Base-by-base conservation (phyloP, 2,113 vertebrate genomes). In the Myocastor coypus region DNA sequence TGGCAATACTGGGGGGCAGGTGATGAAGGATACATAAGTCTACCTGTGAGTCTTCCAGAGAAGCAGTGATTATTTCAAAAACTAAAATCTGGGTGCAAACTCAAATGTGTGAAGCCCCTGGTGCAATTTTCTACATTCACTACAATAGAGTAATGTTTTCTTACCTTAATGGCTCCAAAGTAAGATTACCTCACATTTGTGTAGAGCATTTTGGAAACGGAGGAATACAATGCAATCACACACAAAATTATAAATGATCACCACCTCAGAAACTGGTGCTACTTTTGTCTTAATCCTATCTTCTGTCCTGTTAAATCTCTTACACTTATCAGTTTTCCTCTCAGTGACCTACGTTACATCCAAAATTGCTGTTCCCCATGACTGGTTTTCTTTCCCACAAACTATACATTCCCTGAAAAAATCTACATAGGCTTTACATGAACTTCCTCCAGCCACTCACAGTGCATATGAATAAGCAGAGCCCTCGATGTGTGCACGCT, bases 1-100 rank as follows among this genome's bases (percentile, higher is more conserved):
- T 40, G 7, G 9, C 61, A 87, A 26, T 22, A 34, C 0, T 82
- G 50, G 32, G 13, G 3, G 30, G 22, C 68, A 73, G n/a, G 64
- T 13, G 4, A 26, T 24, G 4, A 81, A 85, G 30, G 52, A 66
- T 37, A 84, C 61, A 83, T 0, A 81, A 40, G 1, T 86, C 61
- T 68, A 32, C 77, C 28, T 92, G 69, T 96, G 26, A 22, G 77
- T 84, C 52, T 63, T 92, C n/a, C 9, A 64, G 1, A 57, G 55
- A 87, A 63, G 66, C 46, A 46, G 32, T 69, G 61, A 91, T 66
- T 95, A 91, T 64, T 94, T 91, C 30, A 73, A 83, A 92, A 90
- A 89, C 86, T 8, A 50, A 90, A 90, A 94, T 73, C 40, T 78
- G 4, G 4, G 12, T 68, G 0, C 30, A 92, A 92, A 90, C 12